Conservation (phyloP, 2,888 invertebrate species). For the Sipha maydis region DNA sequence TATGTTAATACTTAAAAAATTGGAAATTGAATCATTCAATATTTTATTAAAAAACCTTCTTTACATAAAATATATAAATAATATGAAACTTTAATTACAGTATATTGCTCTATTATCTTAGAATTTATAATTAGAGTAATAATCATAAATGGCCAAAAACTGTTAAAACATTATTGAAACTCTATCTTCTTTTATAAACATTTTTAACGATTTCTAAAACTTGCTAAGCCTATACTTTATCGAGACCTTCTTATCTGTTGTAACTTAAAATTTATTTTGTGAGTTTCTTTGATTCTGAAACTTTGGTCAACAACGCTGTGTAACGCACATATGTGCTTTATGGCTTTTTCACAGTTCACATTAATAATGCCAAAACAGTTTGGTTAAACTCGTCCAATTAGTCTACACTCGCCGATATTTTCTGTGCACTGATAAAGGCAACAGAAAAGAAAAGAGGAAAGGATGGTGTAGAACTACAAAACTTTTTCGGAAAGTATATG, state of each 20-base stretch:
- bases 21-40: too few relatives aligned
- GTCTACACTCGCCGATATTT: constrained; percentile 35
- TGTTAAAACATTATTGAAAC: too few relatives aligned
- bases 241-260: constrained; percentile 17
- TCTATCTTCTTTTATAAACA: background rate
- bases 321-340: constrained; percentile 54
- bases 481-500: constrained; percentile 54
- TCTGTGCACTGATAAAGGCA: constrained; percentile 47
- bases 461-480: constrained; percentile 40
- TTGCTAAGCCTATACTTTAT: background rate
- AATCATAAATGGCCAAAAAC: too few relatives aligned
- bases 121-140: too few relatives aligned
- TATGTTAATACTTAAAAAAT: too few relatives aligned
- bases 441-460: constrained; percentile 4
- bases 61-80: too few relatives aligned
- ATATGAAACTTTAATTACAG: too few relatives aligned
- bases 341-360: constrained; percentile 46
- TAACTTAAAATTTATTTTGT: constrained; percentile 14
- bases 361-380: constrained; percentile 54
- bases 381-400: constrained; percentile 56
- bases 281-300: constrained; percentile 45
- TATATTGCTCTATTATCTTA: too few relatives aligned
- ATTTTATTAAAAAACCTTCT: too few relatives aligned
- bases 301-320: constrained; percentile 47
- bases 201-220: background rate